Conservation (phyloP, 2,113 vertebrate genomes). For the Piliocolobus tephrosceles region DNA sequence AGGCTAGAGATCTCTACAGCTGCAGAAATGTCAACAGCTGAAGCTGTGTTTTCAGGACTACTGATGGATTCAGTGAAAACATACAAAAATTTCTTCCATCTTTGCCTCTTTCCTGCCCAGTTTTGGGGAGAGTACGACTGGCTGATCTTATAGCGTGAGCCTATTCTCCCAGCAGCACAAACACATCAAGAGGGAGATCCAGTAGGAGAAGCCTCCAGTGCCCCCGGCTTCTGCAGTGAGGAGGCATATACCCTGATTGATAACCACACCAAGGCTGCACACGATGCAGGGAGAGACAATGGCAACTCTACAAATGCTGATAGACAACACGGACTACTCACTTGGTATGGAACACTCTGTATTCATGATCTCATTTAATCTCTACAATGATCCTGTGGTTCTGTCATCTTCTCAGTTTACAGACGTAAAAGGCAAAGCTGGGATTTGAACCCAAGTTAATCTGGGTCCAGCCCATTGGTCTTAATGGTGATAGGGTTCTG, state of each 20-base stretch:
- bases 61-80: not conserved
- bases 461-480: not conserved
- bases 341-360: accelerated
- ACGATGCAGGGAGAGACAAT: accelerated
- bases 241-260: accelerated
- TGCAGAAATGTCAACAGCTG: not conserved
- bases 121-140: not conserved
- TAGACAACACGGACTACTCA: not conserved
- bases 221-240: not conserved
- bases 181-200: not conserved
- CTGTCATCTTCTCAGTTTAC: not conserved
- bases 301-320: not conserved
- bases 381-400: not conserved
- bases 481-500: not conserved
- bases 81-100: not conserved
- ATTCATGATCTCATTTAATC: not conserved
- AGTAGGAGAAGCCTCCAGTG: not conserved
- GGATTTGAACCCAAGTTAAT: not conserved
- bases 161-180: not conserved
- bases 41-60: not conserved
- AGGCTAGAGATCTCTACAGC: not conserved
- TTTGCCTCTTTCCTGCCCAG: not conserved
- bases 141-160: not conserved
- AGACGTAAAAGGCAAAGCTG: not conserved
- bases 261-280: not conserved